These are phyloP conservation scores for Lophotriccus pileatus DNA, from an alignment of 2,797 vertebrate genomes.

Conservation along the genomic window DNA sequence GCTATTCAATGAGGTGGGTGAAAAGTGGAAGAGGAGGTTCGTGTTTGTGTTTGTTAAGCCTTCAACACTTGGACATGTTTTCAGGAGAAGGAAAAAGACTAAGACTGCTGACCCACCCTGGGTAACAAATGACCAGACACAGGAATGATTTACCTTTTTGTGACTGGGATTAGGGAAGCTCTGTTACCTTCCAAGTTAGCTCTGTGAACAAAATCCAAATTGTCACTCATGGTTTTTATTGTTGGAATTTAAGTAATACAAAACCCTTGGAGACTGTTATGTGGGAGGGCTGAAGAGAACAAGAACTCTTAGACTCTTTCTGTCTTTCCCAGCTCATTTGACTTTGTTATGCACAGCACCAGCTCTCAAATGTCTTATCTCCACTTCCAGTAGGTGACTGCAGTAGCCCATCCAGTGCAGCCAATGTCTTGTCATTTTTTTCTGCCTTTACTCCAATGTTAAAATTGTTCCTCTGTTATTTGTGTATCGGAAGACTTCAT, in stretches of 20 bases:
- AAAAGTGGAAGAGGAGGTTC: background rate
- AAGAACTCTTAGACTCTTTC: background rate
- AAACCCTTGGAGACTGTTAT: background rate
- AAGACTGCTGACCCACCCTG: background rate
- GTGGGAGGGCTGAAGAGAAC: background rate
- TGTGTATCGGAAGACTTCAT: background rate
- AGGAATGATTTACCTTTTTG: background rate
- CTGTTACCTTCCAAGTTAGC: accelerated
- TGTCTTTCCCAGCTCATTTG: background rate
- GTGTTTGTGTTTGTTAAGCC: background rate
- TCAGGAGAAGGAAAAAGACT: background rate
- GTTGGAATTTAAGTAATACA: background rate
- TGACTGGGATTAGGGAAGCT: background rate
- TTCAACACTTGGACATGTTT: background rate
- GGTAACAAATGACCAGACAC: background rate
- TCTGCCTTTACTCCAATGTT: background rate
- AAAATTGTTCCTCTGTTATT: background rate
- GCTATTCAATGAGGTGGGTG: background rate
- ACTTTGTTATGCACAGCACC: background rate
- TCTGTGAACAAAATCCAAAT: background rate
- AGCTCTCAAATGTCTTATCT: background rate
- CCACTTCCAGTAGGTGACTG: background rate
- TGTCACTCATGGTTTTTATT: background rate
- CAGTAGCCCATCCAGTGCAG: background rate
- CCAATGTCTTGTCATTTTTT: background rate